Base-by-base conservation (phyloP, 2,113 vertebrate genomes). In the Embiotoca jacksoni region DNA sequence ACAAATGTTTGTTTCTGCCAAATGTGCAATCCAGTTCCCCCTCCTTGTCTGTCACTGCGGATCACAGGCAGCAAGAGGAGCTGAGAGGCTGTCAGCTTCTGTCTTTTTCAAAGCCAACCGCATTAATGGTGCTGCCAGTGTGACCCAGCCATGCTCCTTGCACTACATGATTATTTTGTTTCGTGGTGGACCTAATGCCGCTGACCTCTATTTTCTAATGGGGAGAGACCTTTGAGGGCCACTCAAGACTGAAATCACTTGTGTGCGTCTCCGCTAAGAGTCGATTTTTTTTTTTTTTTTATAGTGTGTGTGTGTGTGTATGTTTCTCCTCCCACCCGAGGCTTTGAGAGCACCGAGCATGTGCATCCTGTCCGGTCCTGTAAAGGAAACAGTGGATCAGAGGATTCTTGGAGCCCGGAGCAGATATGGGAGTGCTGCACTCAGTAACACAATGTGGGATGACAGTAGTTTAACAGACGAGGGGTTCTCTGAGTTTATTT, bases 161-260 rank as follows among this genome's bases (percentile, higher is more conserved):
- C 84, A 80, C 88, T 76, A 44, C 84, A 86, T 72, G 16, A 90
- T 92, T 85, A 91, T 83, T 72, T 83, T 83, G 89, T 91, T 89
- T 83, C 86, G 82, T 84, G 10, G 63, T 56, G 35, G 72, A 90
- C 78, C 72, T 91, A 83, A 91, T 89, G 88, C 89, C 71, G 69
- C 90, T 83, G 92, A 91, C 93, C 93, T 91, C 89, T 74, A 78
- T 90, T 83, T 89, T 84, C 72, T 87, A 92, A 90, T 92, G 80
- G 82, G 83, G 64, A 55, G 65, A 75, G 78, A 87, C 87, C 88
- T 92, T 94, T 90, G 89, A 90, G 89, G 64, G 81, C 70, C 82
- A 91, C 89, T 90, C 79, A 89, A 87, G 82, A 88, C 83, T 86
- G 74, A 93, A 93, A 88, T 90, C 81, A 44, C 80, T 86, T 90